Base-by-base conservation (phyloP, 1,140 invertebrate genomes). In the Ooceraea biroi region DNA sequence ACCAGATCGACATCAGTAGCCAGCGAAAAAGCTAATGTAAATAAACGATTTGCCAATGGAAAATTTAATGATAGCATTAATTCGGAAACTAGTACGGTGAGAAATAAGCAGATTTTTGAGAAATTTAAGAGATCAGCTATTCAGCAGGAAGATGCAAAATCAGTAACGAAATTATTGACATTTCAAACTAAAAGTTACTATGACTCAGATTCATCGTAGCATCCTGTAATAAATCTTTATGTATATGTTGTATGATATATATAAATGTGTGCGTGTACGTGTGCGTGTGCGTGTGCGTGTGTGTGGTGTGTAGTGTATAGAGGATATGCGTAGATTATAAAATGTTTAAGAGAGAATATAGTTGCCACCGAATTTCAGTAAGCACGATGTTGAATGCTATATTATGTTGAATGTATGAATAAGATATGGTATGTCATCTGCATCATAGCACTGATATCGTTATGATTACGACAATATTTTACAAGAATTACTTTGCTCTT, bases 111-210 rank as follows among this genome's bases (percentile, higher is more conserved):
- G 14, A 69, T 69, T 3, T 30, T 17, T 25, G 12, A 71, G 10
- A 30, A 69, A 46, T 57, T 10, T 46, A 57, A 58, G n/a, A 78
- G 69, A 57, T 27, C 17, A 10, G 52, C 3, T 30, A 69, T 14
- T 44, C 50, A 57, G 8, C 36, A 44, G 1, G 10, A 0, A 7
- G 8, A 19, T n/a, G 30, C 52, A 41, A 44, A 41, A 30, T 41
- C 65, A 1, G 12, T 61, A 76, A 46, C 5, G 27, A 80, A 71
- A 48, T 46, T 58, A 7, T 55, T 78, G 30, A 44, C n/a, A 0
- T 78, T 80, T 71, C 50, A 80, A 46, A 80, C 65, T 4, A 80
- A 80, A 44, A 71, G 10, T 71, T 80, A 80, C 44, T 71, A 80
- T 12, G 50, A 71, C 55, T 80, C 76, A 17, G 76, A 80, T 71